A percentile compares a stretch with the other conserved stretches of the same genome.
These are phyloP conservation scores for Ibycter americanus DNA, from an alignment of 2,797 vertebrate species.

Conservation along the genomic window DNA sequence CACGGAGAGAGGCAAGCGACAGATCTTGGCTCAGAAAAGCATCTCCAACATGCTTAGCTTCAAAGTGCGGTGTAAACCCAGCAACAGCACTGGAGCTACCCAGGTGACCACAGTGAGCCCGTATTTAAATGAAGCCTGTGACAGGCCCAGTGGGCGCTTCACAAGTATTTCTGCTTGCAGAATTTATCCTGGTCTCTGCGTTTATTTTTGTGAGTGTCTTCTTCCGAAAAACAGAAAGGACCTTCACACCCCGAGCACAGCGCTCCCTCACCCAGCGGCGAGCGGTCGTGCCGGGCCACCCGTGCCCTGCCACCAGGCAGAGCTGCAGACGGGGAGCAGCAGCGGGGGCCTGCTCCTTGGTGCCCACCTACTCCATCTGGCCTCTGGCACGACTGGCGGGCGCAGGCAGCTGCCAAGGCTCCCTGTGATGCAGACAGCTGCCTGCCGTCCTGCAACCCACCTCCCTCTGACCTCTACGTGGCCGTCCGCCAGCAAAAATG, in stretches of 20 bases:
- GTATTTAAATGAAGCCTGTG: not conserved
- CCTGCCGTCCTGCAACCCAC: not conserved
- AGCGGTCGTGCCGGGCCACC: fast-evolving
- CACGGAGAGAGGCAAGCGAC: not conserved
- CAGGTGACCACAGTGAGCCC: not conserved
- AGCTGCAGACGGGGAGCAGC: not conserved
- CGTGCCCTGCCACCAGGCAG: fast-evolving
- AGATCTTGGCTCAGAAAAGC: not conserved
- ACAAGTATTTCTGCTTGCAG: not conserved
- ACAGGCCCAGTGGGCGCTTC: not conserved
- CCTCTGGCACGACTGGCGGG: fast-evolving
- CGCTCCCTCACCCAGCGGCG: fast-evolving
- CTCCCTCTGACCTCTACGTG: not conserved
- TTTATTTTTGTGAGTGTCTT: not conserved
- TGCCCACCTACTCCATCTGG: not conserved
- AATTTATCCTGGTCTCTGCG: not conserved
- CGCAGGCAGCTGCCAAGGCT: not conserved
- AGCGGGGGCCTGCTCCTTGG: fast-evolving
- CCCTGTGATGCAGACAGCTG: not conserved
- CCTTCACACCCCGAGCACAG: not conserved
- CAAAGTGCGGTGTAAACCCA: not conserved
- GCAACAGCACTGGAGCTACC: not conserved
- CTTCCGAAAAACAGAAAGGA: not conserved
- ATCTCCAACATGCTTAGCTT: not conserved
- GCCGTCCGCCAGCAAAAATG: not conserved